Percentiles rank a stretch among this genome's conserved stretches.
These are phyloP conservation scores for Dunckerocampus dactyliophorus DNA, from an alignment of 2,113 vertebrate species.

Conservation along the genomic window DNA sequence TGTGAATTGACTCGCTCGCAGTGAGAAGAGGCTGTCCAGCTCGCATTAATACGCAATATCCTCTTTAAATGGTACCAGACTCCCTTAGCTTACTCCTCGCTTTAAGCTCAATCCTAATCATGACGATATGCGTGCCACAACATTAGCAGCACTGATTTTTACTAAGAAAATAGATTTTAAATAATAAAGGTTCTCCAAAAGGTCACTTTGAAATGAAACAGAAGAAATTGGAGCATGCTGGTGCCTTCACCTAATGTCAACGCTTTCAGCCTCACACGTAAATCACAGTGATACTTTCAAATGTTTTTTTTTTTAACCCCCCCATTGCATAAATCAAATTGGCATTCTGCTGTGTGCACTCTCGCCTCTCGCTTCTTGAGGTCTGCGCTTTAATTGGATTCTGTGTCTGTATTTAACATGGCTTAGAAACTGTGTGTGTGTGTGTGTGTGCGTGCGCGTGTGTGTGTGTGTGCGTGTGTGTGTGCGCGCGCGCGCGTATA, in stretches of 20 bases:
- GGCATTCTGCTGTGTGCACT: slow-evolving; percentile 23
- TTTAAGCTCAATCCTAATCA: slow-evolving; percentile 18
- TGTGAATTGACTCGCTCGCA: slow-evolving; percentile 43
- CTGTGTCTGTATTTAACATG: slow-evolving; percentile 42
- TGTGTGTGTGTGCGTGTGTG: slow-evolving; percentile 10
- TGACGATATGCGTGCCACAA: slow-evolving; percentile 9
- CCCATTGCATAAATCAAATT: slow-evolving; percentile 60
- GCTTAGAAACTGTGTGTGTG: slow-evolving; percentile 18
- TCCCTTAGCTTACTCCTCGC: slow-evolving; percentile 27
- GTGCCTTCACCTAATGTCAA: slow-evolving; percentile 16
- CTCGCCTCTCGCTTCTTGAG: slow-evolving; percentile 31
- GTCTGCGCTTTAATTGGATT: slow-evolving; percentile 63
- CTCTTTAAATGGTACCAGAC: slow-evolving; percentile 35
- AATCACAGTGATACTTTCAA: slow-evolving; percentile 51
- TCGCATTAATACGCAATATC: slow-evolving; percentile 46
- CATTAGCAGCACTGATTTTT: slow-evolving; percentile 24
- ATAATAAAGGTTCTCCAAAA: slow-evolving; percentile 39
- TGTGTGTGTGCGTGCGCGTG: neutral
- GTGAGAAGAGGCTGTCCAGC: slow-evolving; percentile 26
- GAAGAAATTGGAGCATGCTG: slow-evolving; percentile 33
- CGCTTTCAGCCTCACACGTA: slow-evolving; percentile 31
- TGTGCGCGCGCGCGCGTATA: slow-evolving; percentile 6
- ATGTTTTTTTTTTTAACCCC: slow-evolving; percentile 18
- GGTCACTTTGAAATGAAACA: slow-evolving; percentile 53
- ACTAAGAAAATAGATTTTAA: slow-evolving; percentile 43